A percentile compares a stretch with the other conserved stretches of the same genome.
Conservation (phyloP, 30 jellyfish, hydroid and myxozoan genomes). For the Cassiopea andromeda region DNA sequence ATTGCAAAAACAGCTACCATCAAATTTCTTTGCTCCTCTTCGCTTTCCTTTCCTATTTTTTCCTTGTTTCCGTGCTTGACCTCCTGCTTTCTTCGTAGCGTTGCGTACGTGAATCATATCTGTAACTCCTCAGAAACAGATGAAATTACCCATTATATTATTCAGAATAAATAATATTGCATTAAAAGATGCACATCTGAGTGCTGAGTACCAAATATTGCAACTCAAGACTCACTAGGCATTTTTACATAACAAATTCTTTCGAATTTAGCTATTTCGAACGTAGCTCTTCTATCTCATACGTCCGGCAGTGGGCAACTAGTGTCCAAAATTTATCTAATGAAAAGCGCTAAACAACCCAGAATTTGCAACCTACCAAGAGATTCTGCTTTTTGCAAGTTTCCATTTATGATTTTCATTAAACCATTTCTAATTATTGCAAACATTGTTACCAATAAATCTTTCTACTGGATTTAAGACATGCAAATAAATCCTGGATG, state of each 20-base stretch:
- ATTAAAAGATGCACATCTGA: too few species aligned
- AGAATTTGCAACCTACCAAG: background rate
- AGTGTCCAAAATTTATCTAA: too few species aligned
- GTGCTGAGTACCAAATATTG: too few species aligned
- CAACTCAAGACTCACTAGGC: too few species aligned
- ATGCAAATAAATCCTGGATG: background rate
- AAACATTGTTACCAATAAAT: background rate
- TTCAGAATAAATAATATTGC: too few species aligned
- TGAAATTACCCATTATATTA: background rate
- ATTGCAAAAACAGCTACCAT: constrained; percentile 39
- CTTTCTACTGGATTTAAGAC: background rate
- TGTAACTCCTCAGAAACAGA: constrained; percentile 52
- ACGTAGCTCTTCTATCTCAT: too few species aligned
- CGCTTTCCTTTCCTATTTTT: constrained; percentile 75
- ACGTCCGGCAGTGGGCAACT: too few species aligned
- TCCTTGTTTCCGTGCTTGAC: constrained; percentile 86
- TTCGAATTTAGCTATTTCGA: too few species aligned
- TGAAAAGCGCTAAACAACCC: too few species aligned
- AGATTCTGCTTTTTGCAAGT: background rate
- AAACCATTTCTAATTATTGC: background rate
- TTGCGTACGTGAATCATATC: constrained; percentile 58
- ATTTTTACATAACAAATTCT: too few species aligned
- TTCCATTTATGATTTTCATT: background rate
- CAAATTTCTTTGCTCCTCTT: constrained; percentile 59
- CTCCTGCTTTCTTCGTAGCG: constrained; percentile 93